Evolutionary conservation across 92 coral and sea anemone species (phyloP), one percentile per base, ranked within the genome.

Genomic region (Porites lobata): DNA sequence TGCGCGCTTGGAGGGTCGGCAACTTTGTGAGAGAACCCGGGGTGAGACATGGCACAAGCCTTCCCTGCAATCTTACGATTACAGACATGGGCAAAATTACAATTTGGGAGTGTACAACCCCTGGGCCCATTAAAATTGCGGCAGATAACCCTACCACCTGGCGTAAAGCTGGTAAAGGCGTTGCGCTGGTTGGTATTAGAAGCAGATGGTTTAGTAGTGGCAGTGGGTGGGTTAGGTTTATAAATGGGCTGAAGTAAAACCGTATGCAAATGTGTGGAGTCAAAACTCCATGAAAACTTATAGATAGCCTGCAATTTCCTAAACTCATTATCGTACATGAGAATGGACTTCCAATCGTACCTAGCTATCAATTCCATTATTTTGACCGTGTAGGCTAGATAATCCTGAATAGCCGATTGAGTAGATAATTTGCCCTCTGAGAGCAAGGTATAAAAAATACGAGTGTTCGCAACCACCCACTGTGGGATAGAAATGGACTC

Each of bases 261-360:
- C 1, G 93, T 86, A 20, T 90, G 93, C 3, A 90, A 72, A 24
- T 90, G 93, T 12, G 70, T 79, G 32, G 32, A 29, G 32, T 29
- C 32, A 29, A 29, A 29, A 29, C 32, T 29, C 32, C 32, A 29
- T 29, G 32, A 29, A 29, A 29, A 29, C 32, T 29, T 29, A 29
- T 29, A 29, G 32, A 29, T 29, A 29, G 32, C 32, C 32, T 29
- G 32, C 32, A 29, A 29, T 29, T 29, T 29, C 32, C 32, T 29
- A 29, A 29, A 29, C 32, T 29, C 32, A 29, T 29, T 29, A 29
- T 29, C 32, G 32, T 29, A 29, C 32, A 29, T 29, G 2, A 29
- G 32, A 29, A 29, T 29, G 3, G 32, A 1, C 32, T 29, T 29
- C 32, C 32, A 29, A 29, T 29, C 32, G 32, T 29, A 29, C 32